phyloP scores from a whole-genome alignment of 1,140 invertebrate genomes.

The Scaptomyza pallida region DNA sequence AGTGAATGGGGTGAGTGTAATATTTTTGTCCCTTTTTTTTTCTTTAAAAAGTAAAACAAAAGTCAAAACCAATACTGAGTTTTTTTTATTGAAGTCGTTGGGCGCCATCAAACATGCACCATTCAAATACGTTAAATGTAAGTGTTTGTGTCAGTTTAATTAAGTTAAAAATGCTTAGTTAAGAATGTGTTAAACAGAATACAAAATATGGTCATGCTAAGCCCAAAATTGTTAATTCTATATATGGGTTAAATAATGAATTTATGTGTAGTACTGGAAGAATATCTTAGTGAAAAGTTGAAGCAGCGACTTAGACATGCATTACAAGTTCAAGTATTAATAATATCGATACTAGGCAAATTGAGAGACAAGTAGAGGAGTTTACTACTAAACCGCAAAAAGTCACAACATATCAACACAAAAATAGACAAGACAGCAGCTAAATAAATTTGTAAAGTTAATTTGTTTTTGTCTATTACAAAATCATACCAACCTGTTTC shows the following conservation, averaged over 20 bases:
- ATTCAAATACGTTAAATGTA: neutral
- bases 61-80: no score
- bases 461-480: neutral
- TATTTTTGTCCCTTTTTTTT: no score
- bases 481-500: constrained; percentile 68
- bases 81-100: no score
- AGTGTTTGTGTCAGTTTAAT: neutral
- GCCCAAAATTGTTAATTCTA: neutral
- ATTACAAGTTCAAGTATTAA: constrained; percentile 53
- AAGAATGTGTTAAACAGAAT: no score
- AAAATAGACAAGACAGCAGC: constrained; percentile 40
- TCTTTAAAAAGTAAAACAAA: no score
- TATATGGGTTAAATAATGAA: constrained; percentile 44
- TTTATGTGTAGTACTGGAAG: constrained; percentile 52
- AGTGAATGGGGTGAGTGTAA: no score
- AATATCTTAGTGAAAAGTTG: constrained; percentile 46
- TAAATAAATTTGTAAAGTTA: constrained; percentile 32
- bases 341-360: constrained; percentile 32
- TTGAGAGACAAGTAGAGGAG: constrained; percentile 71
- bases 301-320: constrained; percentile 61
- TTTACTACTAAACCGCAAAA: constrained; percentile 51
- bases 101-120: no score
- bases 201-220: no score
- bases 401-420: constrained; percentile 37
- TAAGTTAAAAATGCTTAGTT: no score